Base-by-base conservation (phyloP, 1,140 invertebrate species). In the Hycleus cichorii region DNA sequence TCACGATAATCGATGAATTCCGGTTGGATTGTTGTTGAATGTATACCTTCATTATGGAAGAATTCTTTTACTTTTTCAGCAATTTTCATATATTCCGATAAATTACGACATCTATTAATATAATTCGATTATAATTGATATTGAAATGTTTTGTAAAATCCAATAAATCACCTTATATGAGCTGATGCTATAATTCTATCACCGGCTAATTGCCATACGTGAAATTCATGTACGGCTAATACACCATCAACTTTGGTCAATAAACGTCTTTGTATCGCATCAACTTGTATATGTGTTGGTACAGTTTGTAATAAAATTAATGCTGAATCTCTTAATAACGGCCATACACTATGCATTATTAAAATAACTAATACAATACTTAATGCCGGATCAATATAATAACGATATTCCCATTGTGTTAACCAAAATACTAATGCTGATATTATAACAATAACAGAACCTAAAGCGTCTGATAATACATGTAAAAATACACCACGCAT, bases 401-500 rank as follows among this genome's bases (percentile, higher is more conserved):
- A 82, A 64, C 80, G 84, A 70, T 87, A 89, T 57, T 88, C 69
- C 86, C 90, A 94, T 3, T 93, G 78, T 0, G 91, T 94, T 39
- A 87, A 76, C 88, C 88, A 91, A 18, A 97, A 93, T 39, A 93
- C 78, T 43, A 95, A 73, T 3, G 94, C 94, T 48, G 95, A 97
- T 51, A 90, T 87, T 24, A 99, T 90, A 3, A 99, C 97, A 72
- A 99, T 95, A 0, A 99, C 87, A 2, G 97, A 99, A 47, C 90
- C 90, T 39, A 97, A 76, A 24, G 96, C 96, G 79, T 99, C 97
- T 25, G 95, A 96, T 4, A 99, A 72, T 4, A 99, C 89, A 76
- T 99, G 97, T 44, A 99, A 80, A 73, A 98, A 99, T 1, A 98
- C 97, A 11, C 94, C 95, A 47, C 89, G 81, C 91, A 98, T 98